Percentiles rank a stretch among this genome's conserved stretches.
These are phyloP conservation scores for Platygyra sinensis DNA, from an alignment of 64 coral and sea anemone genomes.

Conservation along the genomic window DNA sequence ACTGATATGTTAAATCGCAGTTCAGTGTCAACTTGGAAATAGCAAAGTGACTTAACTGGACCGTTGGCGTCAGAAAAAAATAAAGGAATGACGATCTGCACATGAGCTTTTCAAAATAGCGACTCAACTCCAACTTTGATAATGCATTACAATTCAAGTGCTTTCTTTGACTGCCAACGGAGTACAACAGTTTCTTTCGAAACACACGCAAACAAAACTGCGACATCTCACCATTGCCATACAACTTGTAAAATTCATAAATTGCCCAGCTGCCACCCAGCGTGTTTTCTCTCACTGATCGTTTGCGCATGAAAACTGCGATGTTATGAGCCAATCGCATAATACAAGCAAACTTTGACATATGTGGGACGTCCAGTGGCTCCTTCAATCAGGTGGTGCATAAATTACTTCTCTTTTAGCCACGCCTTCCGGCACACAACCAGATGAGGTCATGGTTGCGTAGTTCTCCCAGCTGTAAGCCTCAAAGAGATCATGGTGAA, in stretches of 20 bases:
- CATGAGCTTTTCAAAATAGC: background rate
- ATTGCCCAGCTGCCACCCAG: too few species aligned
- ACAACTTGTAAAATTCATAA: too few species aligned
- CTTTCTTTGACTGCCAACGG: background rate
- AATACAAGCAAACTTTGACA: constrained; percentile 20
- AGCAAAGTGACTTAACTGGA: background rate
- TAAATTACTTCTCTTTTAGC: background rate
- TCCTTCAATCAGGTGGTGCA: background rate
- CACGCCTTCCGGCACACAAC: background rate
- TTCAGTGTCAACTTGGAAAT: background rate
- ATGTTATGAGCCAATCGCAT: background rate
- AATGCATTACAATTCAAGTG: background rate
- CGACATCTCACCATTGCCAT: too few species aligned
- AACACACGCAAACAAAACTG: too few species aligned
- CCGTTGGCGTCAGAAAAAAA: background rate
- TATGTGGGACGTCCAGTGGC: background rate
- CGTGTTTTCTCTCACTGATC: background rate
- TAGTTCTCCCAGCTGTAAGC: background rate
- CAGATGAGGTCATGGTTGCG: background rate
- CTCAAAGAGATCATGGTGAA: background rate
- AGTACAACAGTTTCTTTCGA: too few species aligned
- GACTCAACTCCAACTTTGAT: background rate
- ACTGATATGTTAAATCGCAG: background rate
- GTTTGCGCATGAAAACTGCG: background rate
- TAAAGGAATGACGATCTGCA: background rate